Conservation (phyloP, 2,113 vertebrate genomes). For the Dunckerocampus dactyliophorus region DNA sequence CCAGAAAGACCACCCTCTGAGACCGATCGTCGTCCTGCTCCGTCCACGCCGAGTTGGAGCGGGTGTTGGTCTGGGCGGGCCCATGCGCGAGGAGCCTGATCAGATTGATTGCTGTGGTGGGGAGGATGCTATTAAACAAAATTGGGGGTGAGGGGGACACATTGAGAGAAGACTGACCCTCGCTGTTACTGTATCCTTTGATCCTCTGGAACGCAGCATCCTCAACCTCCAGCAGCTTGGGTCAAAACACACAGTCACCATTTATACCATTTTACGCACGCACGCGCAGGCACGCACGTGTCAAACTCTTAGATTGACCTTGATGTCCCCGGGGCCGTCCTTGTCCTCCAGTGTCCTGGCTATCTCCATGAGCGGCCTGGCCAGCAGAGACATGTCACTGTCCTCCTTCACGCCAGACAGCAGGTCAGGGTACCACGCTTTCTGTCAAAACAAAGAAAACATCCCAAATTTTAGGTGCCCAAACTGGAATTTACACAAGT, state of each 20-base stretch:
- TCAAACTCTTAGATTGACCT: conserved; percentile 28
- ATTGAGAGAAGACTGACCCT: conserved; percentile 37
- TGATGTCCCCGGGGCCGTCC: conserved; percentile 60
- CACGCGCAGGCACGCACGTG: neutral
- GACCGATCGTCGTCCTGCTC: neutral
- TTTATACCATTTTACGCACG: neutral
- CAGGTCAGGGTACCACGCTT: conserved; percentile 41
- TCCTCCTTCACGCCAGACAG: conserved; percentile 33
- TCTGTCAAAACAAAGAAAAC: conserved; percentile 37
- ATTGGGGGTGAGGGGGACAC: too few species aligned
- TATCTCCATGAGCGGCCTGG: conserved; percentile 64
- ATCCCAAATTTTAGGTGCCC: too few species aligned
- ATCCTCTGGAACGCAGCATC: conserved; percentile 46
- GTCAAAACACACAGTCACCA: conserved; percentile 10
- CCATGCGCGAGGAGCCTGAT: neutral
- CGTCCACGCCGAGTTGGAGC: too few species aligned
- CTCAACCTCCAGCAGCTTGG: conserved; percentile 54
- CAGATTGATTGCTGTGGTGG: neutral
- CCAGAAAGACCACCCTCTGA: conserved; percentile 30
- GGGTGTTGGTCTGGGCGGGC: neutral
- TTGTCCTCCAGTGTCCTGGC: conserved; percentile 52
- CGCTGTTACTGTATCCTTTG: conserved; percentile 26
- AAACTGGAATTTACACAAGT: too few species aligned
- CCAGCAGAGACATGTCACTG: conserved; percentile 52
- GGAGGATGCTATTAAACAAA: too few species aligned